Percentiles rank a stretch among this genome's conserved stretches.
phyloP scores from a whole-genome alignment of 2,113 vertebrate species.

The Mustelus asterias region DNA sequence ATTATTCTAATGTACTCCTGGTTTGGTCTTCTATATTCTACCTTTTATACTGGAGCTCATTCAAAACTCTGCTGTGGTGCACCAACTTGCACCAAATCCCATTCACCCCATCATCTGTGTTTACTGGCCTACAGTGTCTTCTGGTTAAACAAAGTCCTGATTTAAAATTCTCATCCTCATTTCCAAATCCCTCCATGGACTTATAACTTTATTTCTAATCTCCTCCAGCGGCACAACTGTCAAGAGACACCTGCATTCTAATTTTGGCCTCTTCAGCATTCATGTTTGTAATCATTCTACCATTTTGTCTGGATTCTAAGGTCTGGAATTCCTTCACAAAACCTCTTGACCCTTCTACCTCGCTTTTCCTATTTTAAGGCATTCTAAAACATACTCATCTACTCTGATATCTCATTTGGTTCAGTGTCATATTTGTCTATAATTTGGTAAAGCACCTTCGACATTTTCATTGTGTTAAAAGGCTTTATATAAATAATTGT shows the following conservation, averaged over 20 bases:
- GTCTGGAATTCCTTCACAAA: background rate
- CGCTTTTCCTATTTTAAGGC: too few relatives aligned
- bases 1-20: background rate
- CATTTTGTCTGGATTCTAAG: background rate
- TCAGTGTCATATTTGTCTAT: background rate
- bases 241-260: background rate
- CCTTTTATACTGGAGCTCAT: background rate
- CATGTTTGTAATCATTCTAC: background rate
- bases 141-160: background rate
- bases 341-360: background rate
- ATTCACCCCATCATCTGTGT: background rate
- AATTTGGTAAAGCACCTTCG: too few relatives aligned
- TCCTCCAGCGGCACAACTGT: background rate
- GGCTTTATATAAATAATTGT: background rate
- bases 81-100: background rate
- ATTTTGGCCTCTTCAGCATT: background rate
- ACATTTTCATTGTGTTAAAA: background rate
- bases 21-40: background rate
- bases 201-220: background rate
- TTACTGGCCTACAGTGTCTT: background rate
- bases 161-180: background rate
- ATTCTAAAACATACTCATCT: background rate
- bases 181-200: background rate
- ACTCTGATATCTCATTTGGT: too few relatives aligned
- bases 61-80: background rate